These are phyloP conservation scores for Drosophila ohnishii DNA, from an alignment of 1,140 invertebrate genomes.

Conservation along the genomic window DNA sequence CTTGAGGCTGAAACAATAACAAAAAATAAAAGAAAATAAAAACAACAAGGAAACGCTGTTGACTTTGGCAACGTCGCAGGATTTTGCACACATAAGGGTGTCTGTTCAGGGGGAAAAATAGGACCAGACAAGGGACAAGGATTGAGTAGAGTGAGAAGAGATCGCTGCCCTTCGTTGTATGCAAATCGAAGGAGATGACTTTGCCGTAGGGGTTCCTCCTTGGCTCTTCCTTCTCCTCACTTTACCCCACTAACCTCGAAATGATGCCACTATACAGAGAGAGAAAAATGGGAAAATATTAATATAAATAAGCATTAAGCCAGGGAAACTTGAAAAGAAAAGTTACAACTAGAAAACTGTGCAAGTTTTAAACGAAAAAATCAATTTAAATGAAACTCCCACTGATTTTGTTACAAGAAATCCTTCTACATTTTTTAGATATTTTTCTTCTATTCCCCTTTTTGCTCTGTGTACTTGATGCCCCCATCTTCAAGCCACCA, in stretches of 20 bases:
- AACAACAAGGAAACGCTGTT: constrained; percentile 56
- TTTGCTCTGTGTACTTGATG: constrained; percentile 5
- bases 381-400: no score
- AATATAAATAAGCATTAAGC: not conserved
- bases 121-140: not conserved
- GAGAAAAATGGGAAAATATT: not conserved
- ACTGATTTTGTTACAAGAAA: fast-evolving
- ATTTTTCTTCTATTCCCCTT: not conserved
- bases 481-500: constrained; percentile 31
- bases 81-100: constrained; percentile 38
- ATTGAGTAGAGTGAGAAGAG: not conserved
- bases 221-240: not conserved
- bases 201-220: constrained; percentile 14
- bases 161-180: constrained; percentile 71
- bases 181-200: constrained; percentile 60
- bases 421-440: not conserved
- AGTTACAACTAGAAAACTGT: no score
- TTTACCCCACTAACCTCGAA: constrained; percentile 72
- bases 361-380: no score
- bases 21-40: constrained; percentile 29
- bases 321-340: not conserved
- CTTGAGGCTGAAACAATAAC: constrained; percentile 55
- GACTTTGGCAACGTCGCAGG: constrained; percentile 60
- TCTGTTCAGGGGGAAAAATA: not conserved
- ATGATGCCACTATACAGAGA: constrained; percentile 9